Base-by-base conservation (phyloP, 2,888 invertebrate genomes). In the Ophion obscuratus region DNA sequence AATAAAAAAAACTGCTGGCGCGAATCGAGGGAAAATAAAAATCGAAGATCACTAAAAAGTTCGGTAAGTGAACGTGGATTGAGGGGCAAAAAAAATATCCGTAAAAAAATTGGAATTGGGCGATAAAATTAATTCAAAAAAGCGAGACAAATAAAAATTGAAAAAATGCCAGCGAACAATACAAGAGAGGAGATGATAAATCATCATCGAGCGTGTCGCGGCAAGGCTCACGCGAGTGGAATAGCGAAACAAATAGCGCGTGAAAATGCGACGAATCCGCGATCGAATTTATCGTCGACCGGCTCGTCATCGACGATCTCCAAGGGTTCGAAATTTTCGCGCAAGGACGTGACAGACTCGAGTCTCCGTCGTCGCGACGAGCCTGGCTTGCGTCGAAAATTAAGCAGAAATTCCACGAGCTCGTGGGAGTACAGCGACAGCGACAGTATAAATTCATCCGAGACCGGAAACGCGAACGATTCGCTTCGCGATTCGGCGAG, bases 171-270 rank as follows among this genome's bases (percentile, higher is more conserved):
- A 79, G 95, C 95, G 89, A 95, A 86, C 78, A 86, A 84, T 44
- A 79, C 27, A 94, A 27, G 94, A 95, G 84, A 95, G 95, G 82
- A 95, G 95, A 47, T 59, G 81, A 81, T 86, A 81, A 86, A 86
- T 64, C 86, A 96, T 84, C 97, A 97, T 92, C 96, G 96, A 90
- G 96, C 96, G 78, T 97, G 97, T 93, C 96, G 96, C 53, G 97
- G 97, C 47, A 96, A 96, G 91, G 96, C 97, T 0, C 97, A 97
- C 92, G 97, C 97, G 14, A 96, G 96, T 89, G 97, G 97, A 73
- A 96, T 96, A 90, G 94, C 94, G 4, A 96, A 96, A 89, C 94
- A 95, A 75, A 92, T 92, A 64, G 88, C 88, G 94, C 94, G 81
- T 94, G 17, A 95, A 95, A 92, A 95, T 95, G 1, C 67, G 6